Evolutionary conservation across 2,113 vertebrate species (phyloP).

Genomic region (Atractosteus spatula): DNA sequence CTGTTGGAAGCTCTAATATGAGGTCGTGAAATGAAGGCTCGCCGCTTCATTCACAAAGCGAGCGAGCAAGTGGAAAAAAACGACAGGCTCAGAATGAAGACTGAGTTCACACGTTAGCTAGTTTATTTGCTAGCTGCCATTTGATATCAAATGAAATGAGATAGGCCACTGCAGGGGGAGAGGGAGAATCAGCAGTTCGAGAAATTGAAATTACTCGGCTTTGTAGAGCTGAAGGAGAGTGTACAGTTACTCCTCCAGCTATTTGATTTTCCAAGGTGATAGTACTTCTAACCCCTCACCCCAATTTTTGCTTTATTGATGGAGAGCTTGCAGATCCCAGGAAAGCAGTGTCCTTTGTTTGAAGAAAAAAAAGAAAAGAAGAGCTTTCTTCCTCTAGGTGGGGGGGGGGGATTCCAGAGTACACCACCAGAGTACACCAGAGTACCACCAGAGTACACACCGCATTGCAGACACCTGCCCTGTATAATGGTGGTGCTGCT

Average conservation of each 20-base stretch:
- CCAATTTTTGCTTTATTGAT: slow-evolving; percentile 11
- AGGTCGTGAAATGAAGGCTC: not conserved
- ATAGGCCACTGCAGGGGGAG: not conserved
- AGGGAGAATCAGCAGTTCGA: slow-evolving; percentile 1
- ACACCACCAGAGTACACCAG: no score
- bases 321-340: not conserved
- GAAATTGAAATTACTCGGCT: slow-evolving; percentile 9
- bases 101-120: not conserved
- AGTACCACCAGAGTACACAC: no score
- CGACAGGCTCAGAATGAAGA: not conserved
- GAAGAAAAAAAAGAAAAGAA: not conserved
- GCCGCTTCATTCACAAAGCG: not conserved
- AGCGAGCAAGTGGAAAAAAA: not conserved
- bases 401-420: slow-evolving; percentile 26
- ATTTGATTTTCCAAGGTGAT: slow-evolving; percentile 8
- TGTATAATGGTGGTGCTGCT: not conserved
- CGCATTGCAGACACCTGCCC: slow-evolving; percentile 50
- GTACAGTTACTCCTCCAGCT: not conserved
- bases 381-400: slow-evolving; percentile 32
- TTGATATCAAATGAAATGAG: slow-evolving; percentile 11
- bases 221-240: slow-evolving; percentile 6
- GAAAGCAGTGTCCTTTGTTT: slow-evolving; percentile 4
- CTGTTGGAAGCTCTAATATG: not conserved
- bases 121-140: not conserved
- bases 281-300: not conserved